Evolutionary conservation across 2,888 invertebrate genomes (phyloP).

Genomic region (Euzetes globulus): DNA sequence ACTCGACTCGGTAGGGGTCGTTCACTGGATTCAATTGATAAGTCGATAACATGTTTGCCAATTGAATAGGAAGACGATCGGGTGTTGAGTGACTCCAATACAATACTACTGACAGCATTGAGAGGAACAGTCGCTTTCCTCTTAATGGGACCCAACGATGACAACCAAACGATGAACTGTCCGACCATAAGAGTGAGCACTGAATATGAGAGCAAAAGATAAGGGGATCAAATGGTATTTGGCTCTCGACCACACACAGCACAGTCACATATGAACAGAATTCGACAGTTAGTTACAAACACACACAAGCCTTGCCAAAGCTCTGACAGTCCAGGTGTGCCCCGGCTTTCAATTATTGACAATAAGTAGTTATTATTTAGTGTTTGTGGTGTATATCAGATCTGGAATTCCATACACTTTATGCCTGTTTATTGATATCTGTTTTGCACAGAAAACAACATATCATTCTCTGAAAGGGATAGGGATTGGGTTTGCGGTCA

Average conservation of each 20-base stretch:
- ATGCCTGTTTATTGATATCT: background rate
- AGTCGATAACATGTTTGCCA: conserved; percentile 2
- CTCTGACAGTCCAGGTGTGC: background rate
- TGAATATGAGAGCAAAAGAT: background rate
- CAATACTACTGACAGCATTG: background rate
- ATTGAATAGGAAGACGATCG: conserved; percentile 18
- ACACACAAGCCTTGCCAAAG: background rate
- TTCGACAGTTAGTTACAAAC: background rate
- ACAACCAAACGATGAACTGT: conserved; percentile 13
- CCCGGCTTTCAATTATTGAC: background rate
- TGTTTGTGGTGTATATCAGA: background rate
- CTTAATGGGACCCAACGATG: background rate
- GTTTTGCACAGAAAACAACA: background rate
- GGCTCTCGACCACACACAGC: background rate
- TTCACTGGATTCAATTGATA: conserved; percentile 1
- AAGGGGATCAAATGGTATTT: conserved; percentile 9
- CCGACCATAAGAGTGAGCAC: background rate
- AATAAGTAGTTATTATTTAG: conserved; percentile 1
- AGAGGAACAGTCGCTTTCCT: background rate
- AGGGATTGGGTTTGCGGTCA: background rate
- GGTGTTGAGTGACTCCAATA: conserved; percentile 15
- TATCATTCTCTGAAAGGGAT: background rate
- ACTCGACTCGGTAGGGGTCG: background rate
- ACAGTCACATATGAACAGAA: background rate
- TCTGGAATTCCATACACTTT: background rate